Percentiles rank a stretch among this genome's conserved stretches.
Evolutionary conservation across 2,888 invertebrate species (phyloP).

Genomic region (Drosophila anceps): DNA sequence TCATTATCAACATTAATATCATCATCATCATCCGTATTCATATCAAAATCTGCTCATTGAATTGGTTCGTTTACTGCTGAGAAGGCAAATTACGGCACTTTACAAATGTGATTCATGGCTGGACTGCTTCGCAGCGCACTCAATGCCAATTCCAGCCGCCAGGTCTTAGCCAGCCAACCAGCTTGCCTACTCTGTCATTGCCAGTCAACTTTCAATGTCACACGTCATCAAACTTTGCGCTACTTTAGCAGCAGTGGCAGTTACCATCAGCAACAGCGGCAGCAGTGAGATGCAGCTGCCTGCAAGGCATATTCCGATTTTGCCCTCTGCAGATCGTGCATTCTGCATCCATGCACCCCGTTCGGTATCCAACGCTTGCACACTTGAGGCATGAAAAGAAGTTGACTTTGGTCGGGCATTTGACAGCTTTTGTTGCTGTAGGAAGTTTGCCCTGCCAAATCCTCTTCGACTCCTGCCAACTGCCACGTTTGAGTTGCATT

Average conservation of each 20-base stretch:
- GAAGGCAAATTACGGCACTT: conserved; percentile 65
- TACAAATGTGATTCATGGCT: conserved; percentile 33
- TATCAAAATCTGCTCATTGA: conserved; percentile 22
- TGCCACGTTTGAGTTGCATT: conserved; percentile 40
- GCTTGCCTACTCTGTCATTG: conserved; percentile 33
- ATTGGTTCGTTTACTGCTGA: conserved; percentile 48
- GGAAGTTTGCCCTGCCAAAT: not conserved
- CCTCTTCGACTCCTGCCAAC: not conserved
- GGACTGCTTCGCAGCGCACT: not conserved
- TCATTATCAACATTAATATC: not conserved
- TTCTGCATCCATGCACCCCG: conserved; percentile 16
- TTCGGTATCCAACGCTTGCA: conserved; percentile 21
- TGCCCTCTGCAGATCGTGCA: conserved; percentile 28
- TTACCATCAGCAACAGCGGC: conserved; percentile 1
- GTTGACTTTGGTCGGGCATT: conserved; percentile 43
- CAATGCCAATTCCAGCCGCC: conserved; percentile 20
- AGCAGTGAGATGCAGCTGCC: not conserved
- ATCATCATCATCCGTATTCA: not conserved
- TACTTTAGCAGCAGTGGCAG: conserved; percentile 28
- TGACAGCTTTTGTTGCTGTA: conserved; percentile 54
- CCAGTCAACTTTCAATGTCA: conserved; percentile 74
- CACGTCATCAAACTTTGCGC: conserved; percentile 70
- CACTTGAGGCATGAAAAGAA: conserved; percentile 55
- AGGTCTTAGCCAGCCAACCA: not conserved
- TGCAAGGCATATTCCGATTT: conserved; percentile 4